A percentile compares a stretch with the other conserved stretches of the same genome.
phyloP scores from a whole-genome alignment of 1,140 invertebrate genomes.

The Coenobita brevimanus region DNA sequence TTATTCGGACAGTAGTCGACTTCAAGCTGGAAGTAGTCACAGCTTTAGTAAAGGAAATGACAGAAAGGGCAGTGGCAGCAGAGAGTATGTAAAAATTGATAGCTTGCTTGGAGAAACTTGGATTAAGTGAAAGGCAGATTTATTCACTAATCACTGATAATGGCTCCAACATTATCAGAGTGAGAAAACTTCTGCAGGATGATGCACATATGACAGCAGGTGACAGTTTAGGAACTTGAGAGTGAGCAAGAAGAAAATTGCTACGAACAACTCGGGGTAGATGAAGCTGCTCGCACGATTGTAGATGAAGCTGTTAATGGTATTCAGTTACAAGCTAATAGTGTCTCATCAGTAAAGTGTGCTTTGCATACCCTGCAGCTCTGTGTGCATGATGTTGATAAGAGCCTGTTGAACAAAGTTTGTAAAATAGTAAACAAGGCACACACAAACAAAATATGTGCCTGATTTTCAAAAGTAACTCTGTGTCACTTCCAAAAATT shows the following conservation, averaged over 20 bases:
- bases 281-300: background rate
- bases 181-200: too few species aligned
- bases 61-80: too few species aligned
- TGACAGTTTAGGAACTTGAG: background rate
- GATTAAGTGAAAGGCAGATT: too few species aligned
- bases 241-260: background rate
- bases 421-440: background rate
- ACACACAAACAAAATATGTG: slow-evolving; percentile 7
- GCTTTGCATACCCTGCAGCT: background rate
- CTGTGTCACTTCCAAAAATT: background rate
- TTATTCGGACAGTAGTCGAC: too few species aligned
- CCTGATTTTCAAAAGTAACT: background rate
- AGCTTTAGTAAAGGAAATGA: too few species aligned
- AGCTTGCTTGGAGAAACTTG: too few species aligned
- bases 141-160: too few species aligned
- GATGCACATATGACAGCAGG: too few species aligned
- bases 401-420: background rate
- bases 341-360: too few species aligned
- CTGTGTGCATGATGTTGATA: background rate
- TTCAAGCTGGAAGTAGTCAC: too few species aligned
- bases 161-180: too few species aligned
- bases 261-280: background rate
- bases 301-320: background rate
- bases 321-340: background rate
- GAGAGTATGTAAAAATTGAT: too few species aligned